A percentile compares a stretch with the other conserved stretches of the same genome.
Evolutionary conservation across 2,888 invertebrate genomes (phyloP).

Genomic region (Cerastis rubricosa): DNA sequence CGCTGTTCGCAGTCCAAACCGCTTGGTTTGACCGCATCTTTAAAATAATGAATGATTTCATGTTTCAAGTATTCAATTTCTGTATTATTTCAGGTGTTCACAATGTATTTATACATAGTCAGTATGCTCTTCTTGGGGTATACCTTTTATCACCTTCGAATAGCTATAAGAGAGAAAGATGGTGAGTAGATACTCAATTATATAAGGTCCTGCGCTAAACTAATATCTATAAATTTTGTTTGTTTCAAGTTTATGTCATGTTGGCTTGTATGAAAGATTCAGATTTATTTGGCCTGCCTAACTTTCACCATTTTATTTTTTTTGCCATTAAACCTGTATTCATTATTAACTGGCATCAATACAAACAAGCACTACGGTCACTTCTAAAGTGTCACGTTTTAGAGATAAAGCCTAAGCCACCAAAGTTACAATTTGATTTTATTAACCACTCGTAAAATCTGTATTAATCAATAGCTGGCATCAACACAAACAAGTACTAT

Average conservation of each 20-base stretch:
- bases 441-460: too few species aligned
- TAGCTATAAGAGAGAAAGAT: conserved; percentile 81
- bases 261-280: neutral
- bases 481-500: too few species aligned
- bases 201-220: neutral
- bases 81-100: conserved; percentile 90
- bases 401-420: neutral
- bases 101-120: conserved; percentile 93
- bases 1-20: neutral
- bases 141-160: conserved; percentile 92
- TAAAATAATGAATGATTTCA: neutral
- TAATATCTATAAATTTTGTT: neutral
- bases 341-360: neutral
- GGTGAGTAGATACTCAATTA: conserved; percentile 74
- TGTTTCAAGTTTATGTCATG: neutral
- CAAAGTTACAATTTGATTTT: too few species aligned
- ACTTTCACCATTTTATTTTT: neutral
- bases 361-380: neutral
- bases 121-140: conserved; percentile 93
- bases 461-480: too few species aligned
- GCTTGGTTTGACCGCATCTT: neutral
- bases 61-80: neutral
- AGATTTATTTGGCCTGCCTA: neutral
- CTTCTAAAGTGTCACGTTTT: neutral
- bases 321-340: neutral